Percentiles rank a stretch among this genome's conserved stretches.
phyloP scores from a whole-genome alignment of 2,113 vertebrate species.

The Ranitomeya imitator region DNA sequence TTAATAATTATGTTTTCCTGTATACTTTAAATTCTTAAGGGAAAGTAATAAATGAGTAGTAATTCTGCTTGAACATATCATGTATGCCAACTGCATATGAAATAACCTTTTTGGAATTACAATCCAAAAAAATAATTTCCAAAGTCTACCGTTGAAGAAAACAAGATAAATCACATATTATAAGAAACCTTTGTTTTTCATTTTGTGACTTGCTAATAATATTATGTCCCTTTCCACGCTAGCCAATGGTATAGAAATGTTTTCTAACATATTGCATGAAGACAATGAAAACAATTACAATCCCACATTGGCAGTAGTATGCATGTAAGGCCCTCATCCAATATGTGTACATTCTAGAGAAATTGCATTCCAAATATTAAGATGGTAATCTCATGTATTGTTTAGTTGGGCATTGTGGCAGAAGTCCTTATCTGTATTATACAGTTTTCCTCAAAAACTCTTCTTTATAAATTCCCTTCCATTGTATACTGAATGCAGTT shows the following conservation, averaged over 20 bases:
- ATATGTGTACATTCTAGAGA: not conserved
- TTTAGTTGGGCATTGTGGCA: conserved; percentile 32
- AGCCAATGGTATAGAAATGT: not conserved
- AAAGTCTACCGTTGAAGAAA: not conserved
- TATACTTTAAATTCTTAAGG: not conserved
- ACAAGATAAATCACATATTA: not conserved
- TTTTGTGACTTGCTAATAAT: not conserved
- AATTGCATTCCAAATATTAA: conserved; percentile 37
- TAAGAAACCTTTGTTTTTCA: not conserved
- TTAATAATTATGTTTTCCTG: not conserved
- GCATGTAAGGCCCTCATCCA: not conserved
- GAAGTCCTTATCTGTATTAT: conserved; percentile 39
- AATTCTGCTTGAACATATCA: not conserved
- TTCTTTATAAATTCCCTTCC: conserved; percentile 24
- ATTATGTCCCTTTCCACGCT: not conserved
- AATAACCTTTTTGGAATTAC: not conserved
- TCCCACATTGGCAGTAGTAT: not conserved
- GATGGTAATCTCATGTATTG: conserved; percentile 43
- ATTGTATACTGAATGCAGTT: conserved; percentile 40
- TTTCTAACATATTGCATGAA: conserved; percentile 8
- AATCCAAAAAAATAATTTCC: not conserved
- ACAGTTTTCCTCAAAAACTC: conserved; percentile 15
- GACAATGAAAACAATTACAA: conserved; percentile 40
- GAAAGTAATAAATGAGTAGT: not conserved
- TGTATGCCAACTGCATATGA: not conserved